Base-by-base conservation (phyloP, 2,113 vertebrate species). In the Macrotis lagotis region DNA sequence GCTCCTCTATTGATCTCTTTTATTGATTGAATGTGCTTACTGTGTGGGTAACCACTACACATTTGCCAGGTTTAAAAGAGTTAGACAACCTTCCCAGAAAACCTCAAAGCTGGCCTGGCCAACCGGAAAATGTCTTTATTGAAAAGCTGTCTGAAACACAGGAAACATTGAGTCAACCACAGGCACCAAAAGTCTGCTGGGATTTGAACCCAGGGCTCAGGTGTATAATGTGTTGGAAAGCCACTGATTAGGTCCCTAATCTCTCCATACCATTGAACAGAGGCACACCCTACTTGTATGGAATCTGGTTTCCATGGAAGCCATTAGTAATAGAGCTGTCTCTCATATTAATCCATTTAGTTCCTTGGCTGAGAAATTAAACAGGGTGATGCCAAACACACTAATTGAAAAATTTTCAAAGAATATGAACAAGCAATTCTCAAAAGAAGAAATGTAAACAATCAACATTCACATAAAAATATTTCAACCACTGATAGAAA, bases 241-340 rank as follows among this genome's bases (percentile, higher is more conserved):
- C 95, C 90, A 91, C 14, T 95, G 91, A 94, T 97, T 94, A 96
- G 94, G 66, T 48, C 50, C 90, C 74, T 89, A 49, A 95, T 49
- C 12, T 37, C 12, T 91, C 88, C 92, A 93, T 88, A 95, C 95
- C 92, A 92, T 50, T 47, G 47, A 10, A 3, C 48, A 44, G 83
- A 91, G 94, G 91, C 88, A 0, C 90, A 66, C 93, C 95, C 88
- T 55, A 44, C 74, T 94, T 88, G 91, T 47, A 83, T 92, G 91
- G 47, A 96, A 93, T 59, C 94, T 94, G 50, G 31, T 74, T 74
- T 89, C 66, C n/a, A 37, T 19, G 51, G 49, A 89, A 66, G 48
- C 74, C 95, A 22, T 96, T 88, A 97, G 53, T 98, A 95, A 98
- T 90, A 16, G 3, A 0, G 37, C 6, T 0, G 44, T 89, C 93